These are phyloP conservation scores for Periophthalmus modestus DNA, from an alignment of 2,113 vertebrate species.

Conservation along the genomic window DNA sequence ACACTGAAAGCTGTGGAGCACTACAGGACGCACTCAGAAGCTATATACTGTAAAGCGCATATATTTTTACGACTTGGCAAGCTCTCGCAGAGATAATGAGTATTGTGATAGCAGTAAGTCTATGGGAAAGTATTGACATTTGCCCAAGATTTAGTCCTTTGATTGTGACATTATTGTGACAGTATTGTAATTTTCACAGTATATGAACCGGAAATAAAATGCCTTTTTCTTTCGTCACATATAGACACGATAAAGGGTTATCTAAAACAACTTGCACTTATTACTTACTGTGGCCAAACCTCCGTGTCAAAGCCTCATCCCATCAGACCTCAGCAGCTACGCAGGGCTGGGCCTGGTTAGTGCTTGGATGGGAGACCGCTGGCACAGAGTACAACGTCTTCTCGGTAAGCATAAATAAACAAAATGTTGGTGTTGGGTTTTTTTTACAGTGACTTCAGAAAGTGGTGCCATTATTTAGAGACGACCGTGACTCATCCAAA, in stretches of 20 bases:
- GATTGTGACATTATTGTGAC: background rate
- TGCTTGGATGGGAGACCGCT: too few relatives aligned
- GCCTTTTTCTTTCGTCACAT: background rate
- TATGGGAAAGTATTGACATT: constrained; percentile 43
- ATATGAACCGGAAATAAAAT: background rate
- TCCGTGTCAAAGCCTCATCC: too few relatives aligned
- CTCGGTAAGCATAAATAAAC: too few relatives aligned
- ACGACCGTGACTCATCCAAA: too few relatives aligned
- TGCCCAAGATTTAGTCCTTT: background rate
- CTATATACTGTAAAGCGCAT: constrained; percentile 20
- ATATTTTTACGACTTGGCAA: constrained; percentile 25
- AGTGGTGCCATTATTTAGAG: too few relatives aligned
- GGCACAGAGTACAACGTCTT: too few relatives aligned
- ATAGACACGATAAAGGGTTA: background rate
- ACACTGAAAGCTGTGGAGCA: constrained; percentile 25
- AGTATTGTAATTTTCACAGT: background rate
- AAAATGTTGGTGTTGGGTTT: too few relatives aligned
- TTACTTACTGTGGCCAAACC: too few relatives aligned
- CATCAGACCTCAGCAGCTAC: too few relatives aligned
- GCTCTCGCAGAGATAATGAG: constrained; percentile 47
- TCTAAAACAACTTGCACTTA: too few relatives aligned
- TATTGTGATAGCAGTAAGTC: constrained; percentile 38
- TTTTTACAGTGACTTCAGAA: too few relatives aligned
- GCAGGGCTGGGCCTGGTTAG: too few relatives aligned
- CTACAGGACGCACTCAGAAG: constrained; percentile 16